These are phyloP conservation scores for Sycophila sp. DNA, from an alignment of 1,140 invertebrate genomes.

Conservation along the genomic window DNA sequence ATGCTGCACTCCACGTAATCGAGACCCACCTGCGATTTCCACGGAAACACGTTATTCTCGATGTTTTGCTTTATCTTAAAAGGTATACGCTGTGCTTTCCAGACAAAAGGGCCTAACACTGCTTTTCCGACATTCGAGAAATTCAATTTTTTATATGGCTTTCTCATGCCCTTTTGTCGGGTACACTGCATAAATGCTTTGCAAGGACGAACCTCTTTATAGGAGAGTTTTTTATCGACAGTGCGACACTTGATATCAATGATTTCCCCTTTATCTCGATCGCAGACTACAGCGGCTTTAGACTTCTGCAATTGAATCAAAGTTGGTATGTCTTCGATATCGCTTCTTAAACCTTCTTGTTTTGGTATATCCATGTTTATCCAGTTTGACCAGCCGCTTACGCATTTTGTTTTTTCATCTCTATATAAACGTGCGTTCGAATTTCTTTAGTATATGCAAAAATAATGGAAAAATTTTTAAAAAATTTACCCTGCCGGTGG, in stretches of 20 bases:
- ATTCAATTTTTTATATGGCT: no score
- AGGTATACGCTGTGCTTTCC: no score
- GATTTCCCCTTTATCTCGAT: conserved; percentile 71
- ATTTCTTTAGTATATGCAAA: neutral
- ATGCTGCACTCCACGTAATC: conserved; percentile 81
- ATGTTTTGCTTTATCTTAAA: no score
- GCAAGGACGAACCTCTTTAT: conserved; percentile 66
- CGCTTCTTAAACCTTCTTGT: conserved; percentile 61
- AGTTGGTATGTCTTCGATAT: conserved; percentile 73
- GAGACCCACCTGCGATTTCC: conserved; percentile 67
- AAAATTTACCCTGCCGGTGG: neutral
- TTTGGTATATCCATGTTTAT: conserved; percentile 71
- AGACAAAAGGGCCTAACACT: no score
- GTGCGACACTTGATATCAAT: conserved; percentile 79
- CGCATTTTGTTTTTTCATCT: conserved; percentile 65
- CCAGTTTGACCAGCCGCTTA: conserved; percentile 80
- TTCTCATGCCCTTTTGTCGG: no score
- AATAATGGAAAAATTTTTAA: neutral
- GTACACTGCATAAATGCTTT: no score
- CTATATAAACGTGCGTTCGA: conserved; percentile 12
- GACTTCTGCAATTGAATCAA: conserved; percentile 63
- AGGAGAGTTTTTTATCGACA: conserved; percentile 68
- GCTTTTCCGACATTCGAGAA: no score
- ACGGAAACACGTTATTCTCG: neutral
- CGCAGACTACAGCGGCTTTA: conserved; percentile 67